Base-by-base conservation (phyloP, 2,797 vertebrate species). In the Dryobates pubescens region DNA sequence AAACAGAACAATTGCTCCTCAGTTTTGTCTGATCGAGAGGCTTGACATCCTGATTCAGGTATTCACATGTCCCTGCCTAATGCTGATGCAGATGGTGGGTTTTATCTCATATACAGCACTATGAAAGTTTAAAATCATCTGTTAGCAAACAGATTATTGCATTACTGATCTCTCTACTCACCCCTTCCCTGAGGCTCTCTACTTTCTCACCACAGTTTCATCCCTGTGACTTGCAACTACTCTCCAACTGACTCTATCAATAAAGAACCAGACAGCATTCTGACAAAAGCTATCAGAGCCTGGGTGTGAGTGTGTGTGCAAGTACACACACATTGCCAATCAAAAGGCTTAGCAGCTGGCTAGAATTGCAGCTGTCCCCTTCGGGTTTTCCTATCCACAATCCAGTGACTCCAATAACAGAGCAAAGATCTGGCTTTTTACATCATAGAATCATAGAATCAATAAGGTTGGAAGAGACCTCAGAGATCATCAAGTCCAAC, bases 261-360 rank as follows among this genome's bases (percentile, higher is more conserved):
- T 2, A 62, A 8, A 63, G 23, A 84, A 57, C 6, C 27, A 79
- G 41, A 84, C 73, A 69, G 9, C 20, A 49, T 27, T 49, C 23
- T 43, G 26, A 26, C 10, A 34, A 38, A 23, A 51, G 13, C 0
- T 1, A 34, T 3, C 32, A 41, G 22, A 85, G 30, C 6, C 13
- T 1, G 0, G 27, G 15, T 19, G 19, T 29, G 34, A 6, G 43
- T 26, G 19, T 26, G 26, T 30, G 17, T 8, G 15, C 23, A 38
- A 0, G 8, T 5, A 24, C 20, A 43, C 1, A 5, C 9, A 19
- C 1, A 65, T 29, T 80, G 45, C 54, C 45, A 61, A n/a, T 10
- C 19, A 45, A 32, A 78, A 72, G 27, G 24, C 63, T 71, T 34
- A 64, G 64, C 15, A 30, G 53, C 0, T 58, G 54, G 54, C 58